These are phyloP conservation scores for Elachura formosa DNA, from an alignment of 2,113 vertebrate genomes.

Conservation along the genomic window DNA sequence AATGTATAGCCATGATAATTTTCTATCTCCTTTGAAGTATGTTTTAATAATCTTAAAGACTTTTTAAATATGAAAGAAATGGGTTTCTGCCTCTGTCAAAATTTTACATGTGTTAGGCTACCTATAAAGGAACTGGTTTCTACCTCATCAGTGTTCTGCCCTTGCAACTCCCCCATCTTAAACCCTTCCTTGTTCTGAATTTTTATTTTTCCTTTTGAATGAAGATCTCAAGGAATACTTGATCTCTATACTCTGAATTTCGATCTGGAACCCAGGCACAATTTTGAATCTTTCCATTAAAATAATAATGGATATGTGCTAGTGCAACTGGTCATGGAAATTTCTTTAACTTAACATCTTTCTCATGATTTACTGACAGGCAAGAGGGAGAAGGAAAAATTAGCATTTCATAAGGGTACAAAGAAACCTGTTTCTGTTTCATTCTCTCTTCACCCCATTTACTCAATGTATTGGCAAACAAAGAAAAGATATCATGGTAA, in stretches of 20 bases:
- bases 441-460: background rate
- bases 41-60: background rate
- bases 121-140: background rate
- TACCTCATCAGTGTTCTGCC: background rate
- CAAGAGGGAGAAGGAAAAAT: background rate
- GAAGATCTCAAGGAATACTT: background rate
- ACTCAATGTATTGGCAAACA: background rate
- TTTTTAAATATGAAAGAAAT: background rate
- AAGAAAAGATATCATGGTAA: constrained; percentile 14
- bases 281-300: background rate
- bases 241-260: background rate
- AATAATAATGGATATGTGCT: rapidly evolving
- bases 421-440: constrained; percentile 23
- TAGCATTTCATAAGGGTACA: background rate
- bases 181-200: background rate
- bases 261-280: background rate
- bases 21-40: background rate
- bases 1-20: background rate
- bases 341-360: constrained; percentile 12
- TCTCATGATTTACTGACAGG: background rate
- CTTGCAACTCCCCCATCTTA: background rate
- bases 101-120: background rate
- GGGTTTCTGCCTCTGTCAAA: background rate
- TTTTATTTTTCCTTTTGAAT: background rate
- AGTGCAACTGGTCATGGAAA: background rate